Base-by-base conservation (phyloP, 1,140 invertebrate genomes). In the Acromyrmex heyeri region DNA sequence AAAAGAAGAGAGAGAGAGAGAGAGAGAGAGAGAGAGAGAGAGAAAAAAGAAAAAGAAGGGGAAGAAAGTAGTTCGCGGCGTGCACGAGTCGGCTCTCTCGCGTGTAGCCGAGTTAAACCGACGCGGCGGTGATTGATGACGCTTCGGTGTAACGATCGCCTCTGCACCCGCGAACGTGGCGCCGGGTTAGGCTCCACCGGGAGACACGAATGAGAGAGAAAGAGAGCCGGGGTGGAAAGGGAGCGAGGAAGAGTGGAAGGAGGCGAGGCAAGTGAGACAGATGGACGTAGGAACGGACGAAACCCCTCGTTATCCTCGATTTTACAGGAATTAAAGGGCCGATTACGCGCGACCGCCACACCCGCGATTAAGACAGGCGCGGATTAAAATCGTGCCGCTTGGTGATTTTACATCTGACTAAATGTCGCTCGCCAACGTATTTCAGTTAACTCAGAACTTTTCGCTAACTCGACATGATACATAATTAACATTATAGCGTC, bases 121-220 rank as follows among this genome's bases (percentile, higher is more conserved):
- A 87, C 90, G 79, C 79, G 81, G 62, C 81, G 85, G 91, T 93
- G 91, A 92, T 92, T 90, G 91, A 92, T 92, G 91, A 92, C 87
- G 88, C 89, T 92, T 90, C 81, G 89, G 87, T 86, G 87, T 93
- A 93, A 92, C 89, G 91, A 92, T 92, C 92, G 91, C 87, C 86
- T 90, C 89, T 86, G 88, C 87, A 90, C 83, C 83, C 88, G 90
- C 79, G 90, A 88, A 89, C 85, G 87, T 87, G 86, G 82, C 90
- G 89, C 78, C 86, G 83, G 86, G 90, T 88, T 90, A 62, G 79
- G 30, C 65, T 50, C 76, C 77, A 81, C 76, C 55, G 85, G 57
- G 55, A 86, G 79, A 83, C 69, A 75, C 67, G 79, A 21, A 72
- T 34, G 53, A 81, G 76, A 76, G 90, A 69, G 79, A 89, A 69